Percentiles rank a stretch among this genome's conserved stretches.
phyloP scores from a whole-genome alignment of 2,797 vertebrate species.

The Cossypha polioptera region DNA sequence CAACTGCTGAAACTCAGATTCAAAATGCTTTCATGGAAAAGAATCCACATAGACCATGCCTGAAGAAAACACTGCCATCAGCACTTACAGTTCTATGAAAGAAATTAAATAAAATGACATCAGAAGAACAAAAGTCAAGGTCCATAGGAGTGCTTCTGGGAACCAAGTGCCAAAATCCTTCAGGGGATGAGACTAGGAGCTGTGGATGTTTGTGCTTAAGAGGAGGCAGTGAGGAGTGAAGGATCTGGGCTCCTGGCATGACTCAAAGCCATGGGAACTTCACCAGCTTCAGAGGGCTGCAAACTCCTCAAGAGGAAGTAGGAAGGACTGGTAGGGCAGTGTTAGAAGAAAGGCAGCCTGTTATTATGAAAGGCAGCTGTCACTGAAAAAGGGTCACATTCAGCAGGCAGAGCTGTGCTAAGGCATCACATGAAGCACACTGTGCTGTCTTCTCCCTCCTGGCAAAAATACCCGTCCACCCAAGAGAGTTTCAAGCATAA shows the following conservation, averaged over 20 bases:
- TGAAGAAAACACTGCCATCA: neutral
- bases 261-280: neutral
- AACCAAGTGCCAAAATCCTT: neutral
- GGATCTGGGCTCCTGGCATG: neutral
- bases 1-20: neutral
- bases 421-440: fast-evolving
- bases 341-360: neutral
- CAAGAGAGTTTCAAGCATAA: neutral
- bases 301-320: neutral
- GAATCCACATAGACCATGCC: neutral
- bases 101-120: neutral
- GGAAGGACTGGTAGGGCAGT: neutral
- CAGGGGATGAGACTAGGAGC: neutral
- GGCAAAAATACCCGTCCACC: neutral
- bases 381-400: neutral
- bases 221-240: neutral
- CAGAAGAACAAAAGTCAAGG: neutral
- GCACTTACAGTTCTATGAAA: neutral
- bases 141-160: neutral
- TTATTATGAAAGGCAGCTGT: neutral
- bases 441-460: neutral
- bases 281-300: neutral
- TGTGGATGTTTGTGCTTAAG: neutral
- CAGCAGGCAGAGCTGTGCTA: neutral
- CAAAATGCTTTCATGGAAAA: neutral